These are phyloP conservation scores for Poeciliopsis turrubarensis DNA, from an alignment of 2,113 vertebrate species.

Conservation along the genomic window DNA sequence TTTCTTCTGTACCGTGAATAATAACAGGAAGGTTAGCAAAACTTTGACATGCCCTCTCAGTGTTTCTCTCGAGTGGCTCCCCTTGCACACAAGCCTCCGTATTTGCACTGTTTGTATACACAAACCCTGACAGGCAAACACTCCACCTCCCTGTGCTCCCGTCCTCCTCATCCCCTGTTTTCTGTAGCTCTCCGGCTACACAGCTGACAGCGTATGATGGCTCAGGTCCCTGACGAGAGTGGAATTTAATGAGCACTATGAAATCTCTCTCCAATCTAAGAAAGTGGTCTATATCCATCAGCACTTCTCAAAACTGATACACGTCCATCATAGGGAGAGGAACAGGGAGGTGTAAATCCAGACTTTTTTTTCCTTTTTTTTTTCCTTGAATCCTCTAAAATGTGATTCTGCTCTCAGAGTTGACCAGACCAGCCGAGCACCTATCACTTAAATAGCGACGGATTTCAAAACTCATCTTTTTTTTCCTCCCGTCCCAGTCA, in stretches of 20 bases:
- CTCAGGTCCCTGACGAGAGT: conserved; percentile 44
- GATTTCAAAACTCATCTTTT: background rate
- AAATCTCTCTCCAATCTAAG: conserved; percentile 52
- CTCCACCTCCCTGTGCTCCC: conserved; percentile 9
- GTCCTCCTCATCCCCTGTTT: background rate
- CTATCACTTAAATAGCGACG: conserved; percentile 17
- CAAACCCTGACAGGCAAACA: conserved; percentile 21
- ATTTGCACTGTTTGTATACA: conserved; percentile 48
- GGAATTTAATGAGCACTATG: conserved; percentile 64
- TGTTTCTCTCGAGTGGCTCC: conserved; percentile 40
- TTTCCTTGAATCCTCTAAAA: conserved; percentile 5
- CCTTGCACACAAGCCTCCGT: conserved; percentile 9
- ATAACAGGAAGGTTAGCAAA: background rate
- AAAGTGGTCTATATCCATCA: conserved; percentile 44
- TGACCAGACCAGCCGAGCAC: conserved; percentile 8
- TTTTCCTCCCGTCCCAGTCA: conserved; percentile 22
- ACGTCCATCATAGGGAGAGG: conserved; percentile 28
- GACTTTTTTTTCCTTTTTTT: conserved; percentile 1
- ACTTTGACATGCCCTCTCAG: background rate
- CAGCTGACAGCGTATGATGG: conserved; percentile 44
- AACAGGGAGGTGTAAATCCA: conserved; percentile 5
- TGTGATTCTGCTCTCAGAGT: conserved; percentile 20
- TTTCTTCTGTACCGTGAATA: background rate
- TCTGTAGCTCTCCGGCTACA: conserved; percentile 25
- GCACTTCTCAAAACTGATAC: conserved; percentile 21